Percentiles rank a stretch among this genome's conserved stretches.
phyloP scores from a whole-genome alignment of 2,888 invertebrate species.

The Trichopria drosophilae region DNA sequence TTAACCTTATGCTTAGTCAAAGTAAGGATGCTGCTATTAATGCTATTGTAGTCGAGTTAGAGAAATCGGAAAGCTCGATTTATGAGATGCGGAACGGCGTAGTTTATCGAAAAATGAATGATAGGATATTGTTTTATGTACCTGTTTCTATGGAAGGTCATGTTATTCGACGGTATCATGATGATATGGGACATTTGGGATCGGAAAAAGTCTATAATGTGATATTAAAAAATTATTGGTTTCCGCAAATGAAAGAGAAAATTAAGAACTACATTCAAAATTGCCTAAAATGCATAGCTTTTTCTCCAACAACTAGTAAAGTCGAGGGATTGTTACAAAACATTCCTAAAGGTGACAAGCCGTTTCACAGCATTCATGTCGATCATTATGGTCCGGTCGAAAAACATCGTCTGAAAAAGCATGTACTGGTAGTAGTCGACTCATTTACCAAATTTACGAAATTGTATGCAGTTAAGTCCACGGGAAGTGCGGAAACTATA shows the following conservation, averaged over 20 bases:
- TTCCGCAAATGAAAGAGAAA: constrained; percentile 25
- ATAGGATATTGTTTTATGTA: constrained; percentile 30
- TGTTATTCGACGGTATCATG: constrained; percentile 29
- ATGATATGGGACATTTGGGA: constrained; percentile 31
- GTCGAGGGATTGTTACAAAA: constrained; percentile 26
- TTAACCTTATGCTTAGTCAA: constrained; percentile 22
- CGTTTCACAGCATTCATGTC: constrained; percentile 29
- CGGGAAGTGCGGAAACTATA: constrained; percentile 17
- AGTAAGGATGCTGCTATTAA: background rate
- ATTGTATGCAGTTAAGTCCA: constrained; percentile 22
- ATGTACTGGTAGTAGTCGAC: constrained; percentile 24
- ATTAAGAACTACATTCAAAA: constrained; percentile 14
- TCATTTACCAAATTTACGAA: constrained; percentile 24
- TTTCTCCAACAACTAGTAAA: constrained; percentile 24
- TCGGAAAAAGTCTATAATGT: constrained; percentile 26
- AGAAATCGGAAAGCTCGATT: constrained; percentile 15
- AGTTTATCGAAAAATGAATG: constrained; percentile 27
- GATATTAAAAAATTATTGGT: constrained; percentile 28
- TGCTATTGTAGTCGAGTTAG: constrained; percentile 14
- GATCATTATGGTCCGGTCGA: constrained; percentile 39
- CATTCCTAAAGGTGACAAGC: constrained; percentile 29
- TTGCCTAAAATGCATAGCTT: constrained; percentile 33
- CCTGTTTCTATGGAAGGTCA: constrained; percentile 27
- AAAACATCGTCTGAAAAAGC: constrained; percentile 27
- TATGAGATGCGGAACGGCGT: constrained; percentile 34